Evolutionary conservation across 2,113 vertebrate species (phyloP).

Genomic region (Tautogolabrus adspersus): DNA sequence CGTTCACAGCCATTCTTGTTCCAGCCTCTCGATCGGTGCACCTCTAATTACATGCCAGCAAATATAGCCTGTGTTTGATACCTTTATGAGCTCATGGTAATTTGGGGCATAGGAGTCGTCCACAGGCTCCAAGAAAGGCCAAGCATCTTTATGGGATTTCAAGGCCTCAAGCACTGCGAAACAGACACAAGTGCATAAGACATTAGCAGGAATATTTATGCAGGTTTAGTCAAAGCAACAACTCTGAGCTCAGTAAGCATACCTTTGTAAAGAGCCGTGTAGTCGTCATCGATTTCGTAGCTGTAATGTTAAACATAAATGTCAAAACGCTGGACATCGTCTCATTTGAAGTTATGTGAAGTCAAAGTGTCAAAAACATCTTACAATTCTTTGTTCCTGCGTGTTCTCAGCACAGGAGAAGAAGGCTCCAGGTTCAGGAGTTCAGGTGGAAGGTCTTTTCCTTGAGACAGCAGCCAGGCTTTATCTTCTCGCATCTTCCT

Average conservation of each 20-base stretch:
- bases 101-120: constrained; percentile 96
- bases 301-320: constrained; percentile 77
- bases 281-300: constrained; percentile 96
- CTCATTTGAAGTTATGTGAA: background rate
- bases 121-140: constrained; percentile 98
- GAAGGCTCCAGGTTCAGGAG: constrained; percentile 91
- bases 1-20: too few species aligned
- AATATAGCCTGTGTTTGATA: constrained; percentile 62
- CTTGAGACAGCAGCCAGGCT: constrained; percentile 94
- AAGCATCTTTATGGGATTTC: constrained; percentile 96
- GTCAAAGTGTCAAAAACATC: constrained; percentile 53
- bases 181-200: constrained; percentile 4
- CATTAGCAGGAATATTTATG: background rate
- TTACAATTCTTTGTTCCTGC: constrained; percentile 91
- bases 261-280: constrained; percentile 98
- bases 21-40: too few species aligned
- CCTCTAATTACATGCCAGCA: background rate
- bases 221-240: background rate
- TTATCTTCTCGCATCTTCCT: constrained; percentile 94
- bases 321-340: background rate
- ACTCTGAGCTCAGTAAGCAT: constrained; percentile 2
- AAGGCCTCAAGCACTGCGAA: constrained; percentile 91
- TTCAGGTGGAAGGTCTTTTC: constrained; percentile 93
- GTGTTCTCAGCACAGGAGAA: constrained; percentile 88
- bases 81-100: constrained; percentile 97